Base-by-base conservation (phyloP, 2,113 vertebrate genomes). In the Pongo pygmaeus region DNA sequence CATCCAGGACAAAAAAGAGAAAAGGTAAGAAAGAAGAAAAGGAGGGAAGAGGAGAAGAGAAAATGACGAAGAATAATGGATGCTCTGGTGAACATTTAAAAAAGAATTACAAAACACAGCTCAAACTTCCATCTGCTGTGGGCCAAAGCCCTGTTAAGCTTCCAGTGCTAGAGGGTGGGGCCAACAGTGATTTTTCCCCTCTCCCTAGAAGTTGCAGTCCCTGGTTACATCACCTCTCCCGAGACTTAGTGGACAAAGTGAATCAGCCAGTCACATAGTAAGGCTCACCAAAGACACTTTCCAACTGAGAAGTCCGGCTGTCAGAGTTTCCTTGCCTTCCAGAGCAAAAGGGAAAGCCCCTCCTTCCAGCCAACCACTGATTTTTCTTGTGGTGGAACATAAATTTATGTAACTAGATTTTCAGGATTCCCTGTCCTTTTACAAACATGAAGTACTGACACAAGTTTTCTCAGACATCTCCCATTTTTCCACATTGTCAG, bases 261-360 rank as follows among this genome's bases (percentile, higher is more conserved):
- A 97, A 69, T 96, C 97, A 97, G 96, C 84, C 8, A 0, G 84
- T 88, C 92, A 94, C 79, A 6, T 81, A 89, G 89, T 2, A 17
- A 43, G 50, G 46, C 84, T 94, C 96, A 48, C 78, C 86, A 90
- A 91, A 96, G 92, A 25, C 46, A 18, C 77, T 87, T 86, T 94
- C 91, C 81, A 18, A 61, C 57, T 0, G 64, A 94, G 64, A 89
- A 57, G 72, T 79, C 88, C 3, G 0, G 32, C 67, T 61, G 52
- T 93, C 92, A 90, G 61, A 87, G 48, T 90, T 97, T 98, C 97
- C 95, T 95, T 61, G 64, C 91, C 80, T 70, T 80, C 1, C 0
- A 46, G 32, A 78, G 59, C 17, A 80, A 78, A 46, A 46, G 81
- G 75, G 93, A 93, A 92, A 94, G 93, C 59, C 91, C 81, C 81